phyloP scores from a whole-genome alignment of 2,888 invertebrate genomes.

The Drosophila heteroneura region DNA sequence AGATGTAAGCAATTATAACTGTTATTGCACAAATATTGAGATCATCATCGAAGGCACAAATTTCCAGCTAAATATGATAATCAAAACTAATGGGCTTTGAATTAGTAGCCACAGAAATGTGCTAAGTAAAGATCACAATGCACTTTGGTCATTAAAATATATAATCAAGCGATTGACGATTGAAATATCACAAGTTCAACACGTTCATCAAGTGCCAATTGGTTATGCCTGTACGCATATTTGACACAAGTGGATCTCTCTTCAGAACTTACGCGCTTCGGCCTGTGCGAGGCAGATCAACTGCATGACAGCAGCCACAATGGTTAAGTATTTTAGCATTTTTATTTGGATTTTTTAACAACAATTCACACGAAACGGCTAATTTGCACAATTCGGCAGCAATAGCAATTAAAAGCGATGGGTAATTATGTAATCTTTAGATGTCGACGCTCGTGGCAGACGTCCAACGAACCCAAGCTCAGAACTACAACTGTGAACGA shows the following conservation, averaged over 20 bases:
- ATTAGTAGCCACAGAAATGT: too few species aligned
- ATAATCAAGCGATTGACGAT: neutral
- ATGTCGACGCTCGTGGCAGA: slow-evolving; percentile 21
- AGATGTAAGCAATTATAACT: neutral
- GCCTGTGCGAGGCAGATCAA: slow-evolving; percentile 37
- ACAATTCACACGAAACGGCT: slow-evolving; percentile 13
- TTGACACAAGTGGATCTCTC: neutral
- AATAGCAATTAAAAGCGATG: neutral
- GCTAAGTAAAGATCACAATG: neutral
- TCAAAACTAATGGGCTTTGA: neutral
- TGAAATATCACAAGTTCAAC: neutral
- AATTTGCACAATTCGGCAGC: slow-evolving; percentile 1
- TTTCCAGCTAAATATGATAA: slow-evolving; percentile 1
- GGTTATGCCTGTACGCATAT: neutral
- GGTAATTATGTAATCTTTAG: slow-evolving; percentile 16
- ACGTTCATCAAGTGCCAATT: neutral
- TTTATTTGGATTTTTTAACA: slow-evolving; percentile 2
- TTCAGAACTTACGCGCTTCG: slow-evolving; percentile 61
- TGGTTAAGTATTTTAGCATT: slow-evolving; percentile 56
- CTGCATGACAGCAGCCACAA: slow-evolving; percentile 50
- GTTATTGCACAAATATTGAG: neutral
- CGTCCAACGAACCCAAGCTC: slow-evolving; percentile 60
- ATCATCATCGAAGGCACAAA: neutral
- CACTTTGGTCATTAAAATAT: neutral
- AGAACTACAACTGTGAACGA: slow-evolving; percentile 68